phyloP scores from a whole-genome alignment of 2,797 vertebrate species.

The Calcarius lapponicus region DNA sequence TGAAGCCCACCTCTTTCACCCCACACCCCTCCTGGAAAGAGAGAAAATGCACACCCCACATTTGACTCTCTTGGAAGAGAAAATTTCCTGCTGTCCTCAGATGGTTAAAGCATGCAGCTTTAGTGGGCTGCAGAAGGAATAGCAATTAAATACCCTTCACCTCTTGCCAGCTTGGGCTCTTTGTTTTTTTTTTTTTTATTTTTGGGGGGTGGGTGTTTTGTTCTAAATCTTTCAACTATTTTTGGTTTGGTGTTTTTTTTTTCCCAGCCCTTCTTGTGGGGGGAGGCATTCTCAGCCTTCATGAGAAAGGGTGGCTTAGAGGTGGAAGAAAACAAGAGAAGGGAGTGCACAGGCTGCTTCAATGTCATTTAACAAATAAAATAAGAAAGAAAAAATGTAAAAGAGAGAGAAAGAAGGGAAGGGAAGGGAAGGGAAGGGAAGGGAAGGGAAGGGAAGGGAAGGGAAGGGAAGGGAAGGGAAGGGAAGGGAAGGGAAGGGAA shows the following conservation, averaged over 20 bases:
- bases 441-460: not conserved
- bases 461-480: too few species aligned
- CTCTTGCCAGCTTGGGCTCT: not conserved
- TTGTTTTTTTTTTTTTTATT: not conserved
- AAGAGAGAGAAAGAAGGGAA: not conserved
- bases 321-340: not conserved
- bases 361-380: not conserved
- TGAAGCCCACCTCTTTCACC: constrained; percentile 42
- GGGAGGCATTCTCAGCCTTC: not conserved
- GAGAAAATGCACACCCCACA: constrained; percentile 32
- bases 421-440: not conserved
- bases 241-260: not conserved
- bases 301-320: not conserved
- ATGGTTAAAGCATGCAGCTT: constrained; percentile 46
- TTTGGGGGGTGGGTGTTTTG: not conserved
- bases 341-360: not conserved
- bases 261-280: not conserved
- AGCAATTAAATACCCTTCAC: constrained; percentile 50
- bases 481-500: not conserved
- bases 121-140: constrained; percentile 48
- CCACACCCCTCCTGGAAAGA: not conserved
- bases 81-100: constrained; percentile 57
- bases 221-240: not conserved
- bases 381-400: not conserved
- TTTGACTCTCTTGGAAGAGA: constrained; percentile 31